Evolutionary conservation across 2,888 invertebrate species (phyloP), one percentile per base, ranked within the genome.

Genomic region (Trichopoda pennipes): DNA sequence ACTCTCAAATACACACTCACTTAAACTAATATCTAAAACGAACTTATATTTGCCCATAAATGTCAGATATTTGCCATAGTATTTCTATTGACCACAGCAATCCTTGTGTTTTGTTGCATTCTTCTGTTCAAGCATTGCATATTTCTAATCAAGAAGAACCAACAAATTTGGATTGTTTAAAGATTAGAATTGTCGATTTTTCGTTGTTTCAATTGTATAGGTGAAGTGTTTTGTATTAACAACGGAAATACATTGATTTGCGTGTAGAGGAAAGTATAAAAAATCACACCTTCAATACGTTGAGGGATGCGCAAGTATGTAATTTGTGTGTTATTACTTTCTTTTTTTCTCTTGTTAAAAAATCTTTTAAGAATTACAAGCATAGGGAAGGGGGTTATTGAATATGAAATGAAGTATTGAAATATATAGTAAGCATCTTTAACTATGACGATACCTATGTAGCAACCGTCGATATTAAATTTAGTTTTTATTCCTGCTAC

Each of bases 61-160:
- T 76, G 76, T 80, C 80, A 80, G 66, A 70, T 76, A 80, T 19
- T 78, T 83, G 60, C 80, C 73, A 80, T 63, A 72, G 60, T 70
- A 64, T 51, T 72, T 69, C 60, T 35, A 38, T 69, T 77, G 76
- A 80, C 83, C 80, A 74, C 70, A 74, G 51, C 53, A 77, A 70
- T 66, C 53, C 56, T 66, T 74, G 53, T 61, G 63, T 66, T 14
- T 58, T 61, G 56, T 55, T 68, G 23, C 63, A 60, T 38, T 38
- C 17, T 53, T 44, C 53, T 73, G 53, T 72, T 64, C 23, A 10
- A 47, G 23, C 28, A 60, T 42, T 66, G 19, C 2, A 58, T 21
- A 47, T 49, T 38, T 38, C 38, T 38, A 38, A 38, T 58, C 21
- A 23, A 35, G 14, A 19, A 53, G 44, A 21, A 28, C 14, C 17